A percentile compares a stretch with the other conserved stretches of the same genome.
Conservation (phyloP, 1,140 invertebrate genomes). For the Theocolax elegans region DNA sequence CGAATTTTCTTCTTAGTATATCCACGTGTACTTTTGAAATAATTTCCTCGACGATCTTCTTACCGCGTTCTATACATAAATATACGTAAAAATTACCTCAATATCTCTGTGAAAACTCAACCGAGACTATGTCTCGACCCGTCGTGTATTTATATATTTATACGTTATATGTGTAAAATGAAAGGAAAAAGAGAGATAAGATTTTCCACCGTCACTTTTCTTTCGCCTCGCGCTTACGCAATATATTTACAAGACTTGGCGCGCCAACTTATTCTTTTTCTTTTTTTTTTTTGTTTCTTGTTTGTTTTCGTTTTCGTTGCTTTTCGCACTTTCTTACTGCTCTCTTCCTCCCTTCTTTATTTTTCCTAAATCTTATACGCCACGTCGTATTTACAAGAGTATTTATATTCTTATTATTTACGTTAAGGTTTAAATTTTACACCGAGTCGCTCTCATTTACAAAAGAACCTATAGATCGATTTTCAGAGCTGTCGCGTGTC, state of each 20-base stretch:
- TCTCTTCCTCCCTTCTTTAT: neutral
- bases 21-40: neutral
- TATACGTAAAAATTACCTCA: neutral
- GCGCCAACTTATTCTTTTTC: neutral
- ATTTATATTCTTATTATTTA: conserved; percentile 34
- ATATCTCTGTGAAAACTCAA: conserved; percentile 1
- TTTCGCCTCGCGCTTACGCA: neutral
- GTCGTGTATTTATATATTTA: neutral
- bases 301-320: neutral
- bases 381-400: conserved; percentile 37
- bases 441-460: conserved; percentile 2
- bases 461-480: conserved; percentile 29
- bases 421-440: conserved; percentile 30
- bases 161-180: neutral
- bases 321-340: neutral
- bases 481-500: neutral
- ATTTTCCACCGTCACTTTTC: neutral
- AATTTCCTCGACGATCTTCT: neutral
- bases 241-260: conserved; percentile 28
- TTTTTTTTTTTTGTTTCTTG: neutral
- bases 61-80: too few relatives aligned
- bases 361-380: conserved; percentile 6
- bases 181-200: conserved; percentile 6
- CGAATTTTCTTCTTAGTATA: neutral
- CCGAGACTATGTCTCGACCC: neutral